These are phyloP conservation scores for Atractosteus spatula DNA, from an alignment of 2,113 vertebrate genomes.

Conservation along the genomic window DNA sequence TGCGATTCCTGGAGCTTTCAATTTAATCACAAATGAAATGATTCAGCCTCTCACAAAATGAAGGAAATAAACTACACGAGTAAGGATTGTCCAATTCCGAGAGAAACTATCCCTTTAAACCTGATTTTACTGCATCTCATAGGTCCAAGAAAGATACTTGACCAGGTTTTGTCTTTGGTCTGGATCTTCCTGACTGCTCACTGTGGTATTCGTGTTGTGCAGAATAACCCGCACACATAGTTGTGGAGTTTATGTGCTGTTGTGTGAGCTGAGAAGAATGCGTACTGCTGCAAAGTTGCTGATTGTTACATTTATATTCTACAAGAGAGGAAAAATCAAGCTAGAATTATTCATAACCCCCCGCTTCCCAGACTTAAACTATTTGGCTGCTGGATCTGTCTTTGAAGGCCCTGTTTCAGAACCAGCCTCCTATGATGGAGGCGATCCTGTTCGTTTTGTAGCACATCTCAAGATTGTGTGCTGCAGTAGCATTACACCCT, in stretches of 20 bases:
- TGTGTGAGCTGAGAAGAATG: too few species aligned
- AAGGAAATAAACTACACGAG: slow-evolving; percentile 49
- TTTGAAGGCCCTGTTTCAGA: slow-evolving; percentile 47
- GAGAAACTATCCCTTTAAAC: slow-evolving; percentile 20
- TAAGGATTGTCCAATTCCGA: slow-evolving; percentile 36
- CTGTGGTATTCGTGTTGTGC: too few species aligned
- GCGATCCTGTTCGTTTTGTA: not conserved
- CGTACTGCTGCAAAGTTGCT: too few species aligned
- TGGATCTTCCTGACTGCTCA: too few species aligned
- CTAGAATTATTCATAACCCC: slow-evolving; percentile 59
- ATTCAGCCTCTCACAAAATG: slow-evolving; percentile 57
- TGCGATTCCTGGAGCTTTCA: slow-evolving; percentile 58
- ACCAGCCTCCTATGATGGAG: slow-evolving; percentile 38
- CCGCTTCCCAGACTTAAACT: not conserved
- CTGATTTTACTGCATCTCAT: slow-evolving; percentile 25
- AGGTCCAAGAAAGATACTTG: slow-evolving; percentile 9
- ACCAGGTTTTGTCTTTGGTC: too few species aligned
- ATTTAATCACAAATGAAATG: slow-evolving; percentile 64
- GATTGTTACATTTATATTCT: slow-evolving; percentile 13
- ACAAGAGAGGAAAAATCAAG: slow-evolving; percentile 29
- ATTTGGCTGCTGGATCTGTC: slow-evolving; percentile 44
- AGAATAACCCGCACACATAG: too few species aligned
- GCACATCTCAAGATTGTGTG: slow-evolving; percentile 13
- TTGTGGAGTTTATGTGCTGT: too few species aligned
- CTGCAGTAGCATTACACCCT: slow-evolving; percentile 35